phyloP scores from a whole-genome alignment of 2,113 vertebrate species.

The sheep (Ovis aries) region ARS-UI_Ramb_v3.0 NC_056065.1:42191001-42191500 shows the following conservation, averaged over 20 bases:
- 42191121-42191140: background rate
- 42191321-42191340: background rate
- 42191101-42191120: background rate
- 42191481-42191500: constrained; percentile 97
- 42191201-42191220: background rate
- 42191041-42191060: background rate
- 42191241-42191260: accelerated
- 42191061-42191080: background rate
- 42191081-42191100: background rate
- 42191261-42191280: accelerated
- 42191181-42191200: background rate
- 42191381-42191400: constrained; percentile 98
- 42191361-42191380: constrained; percentile 50
- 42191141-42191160: background rate
- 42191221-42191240: background rate
- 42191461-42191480: constrained; percentile 99
- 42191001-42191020: background rate
- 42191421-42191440: constrained; percentile 98
- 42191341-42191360: background rate
- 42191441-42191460: constrained; percentile 99
- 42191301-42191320: constrained; percentile 17
- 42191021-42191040: background rate
- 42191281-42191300: constrained; percentile 4
- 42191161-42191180: background rate
- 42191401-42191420: constrained; percentile 96